Conservation (phyloP, 2,797 vertebrate species). For the Epinephelus malabaricus region DNA sequence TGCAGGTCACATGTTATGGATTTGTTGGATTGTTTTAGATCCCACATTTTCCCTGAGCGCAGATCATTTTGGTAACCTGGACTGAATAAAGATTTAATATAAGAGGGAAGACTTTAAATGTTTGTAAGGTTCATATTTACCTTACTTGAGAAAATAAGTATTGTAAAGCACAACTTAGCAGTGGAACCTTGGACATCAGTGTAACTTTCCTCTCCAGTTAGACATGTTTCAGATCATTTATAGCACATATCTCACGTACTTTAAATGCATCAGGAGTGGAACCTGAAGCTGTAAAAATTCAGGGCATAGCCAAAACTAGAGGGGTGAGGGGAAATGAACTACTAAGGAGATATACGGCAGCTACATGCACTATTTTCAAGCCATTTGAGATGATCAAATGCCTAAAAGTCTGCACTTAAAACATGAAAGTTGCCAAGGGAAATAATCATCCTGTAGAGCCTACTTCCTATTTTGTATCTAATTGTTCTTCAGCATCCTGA, state of each 20-base stretch:
- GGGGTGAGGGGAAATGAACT: too few species aligned
- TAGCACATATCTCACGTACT: neutral
- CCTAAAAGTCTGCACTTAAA: too few species aligned
- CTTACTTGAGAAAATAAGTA: neutral
- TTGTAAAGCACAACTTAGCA: neutral
- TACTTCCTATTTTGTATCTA: too few species aligned
- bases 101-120: neutral
- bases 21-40: neutral
- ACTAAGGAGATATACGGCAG: too few species aligned
- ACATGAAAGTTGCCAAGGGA: too few species aligned
- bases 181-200: neutral
- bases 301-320: too few species aligned
- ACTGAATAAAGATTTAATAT: constrained; percentile 2
- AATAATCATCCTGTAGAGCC: too few species aligned
- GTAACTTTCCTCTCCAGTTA: neutral
- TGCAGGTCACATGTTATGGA: neutral
- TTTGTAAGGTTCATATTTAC: neutral
- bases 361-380: too few species aligned
- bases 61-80: neutral
- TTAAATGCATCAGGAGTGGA: neutral
- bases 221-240: neutral
- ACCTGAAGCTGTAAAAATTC: too few species aligned
- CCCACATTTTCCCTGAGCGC: neutral
- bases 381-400: too few species aligned
- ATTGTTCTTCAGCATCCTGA: too few species aligned